A percentile compares a stretch with the other conserved stretches of the same genome.
Evolutionary conservation across 2,113 vertebrate species (phyloP).

Genomic region (Tonatia bakeri): DNA sequence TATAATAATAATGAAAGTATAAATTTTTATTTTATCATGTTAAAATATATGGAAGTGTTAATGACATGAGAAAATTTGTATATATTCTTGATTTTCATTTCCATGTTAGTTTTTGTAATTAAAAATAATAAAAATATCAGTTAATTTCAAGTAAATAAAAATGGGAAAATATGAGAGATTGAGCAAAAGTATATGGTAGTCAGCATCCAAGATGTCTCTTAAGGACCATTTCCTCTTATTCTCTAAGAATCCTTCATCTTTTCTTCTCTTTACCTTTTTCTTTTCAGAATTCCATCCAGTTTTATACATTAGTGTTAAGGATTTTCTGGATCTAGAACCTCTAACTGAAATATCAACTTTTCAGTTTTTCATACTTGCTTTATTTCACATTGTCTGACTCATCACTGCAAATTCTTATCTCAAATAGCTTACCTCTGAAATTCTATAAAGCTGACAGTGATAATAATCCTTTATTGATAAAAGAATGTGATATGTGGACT

Average conservation of each 20-base stretch:
- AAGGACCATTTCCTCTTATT: neutral
- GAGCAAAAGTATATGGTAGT: neutral
- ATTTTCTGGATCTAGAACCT: neutral
- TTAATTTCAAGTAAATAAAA: neutral
- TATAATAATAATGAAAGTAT: neutral
- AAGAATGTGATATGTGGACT: neutral
- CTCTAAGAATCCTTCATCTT: neutral
- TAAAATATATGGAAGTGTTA: neutral
- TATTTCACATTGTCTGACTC: neutral
- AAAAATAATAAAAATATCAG: neutral
- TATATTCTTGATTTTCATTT: neutral
- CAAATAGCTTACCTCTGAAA: neutral
- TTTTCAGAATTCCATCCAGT: neutral
- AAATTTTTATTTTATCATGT: neutral
- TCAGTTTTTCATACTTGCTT: neutral
- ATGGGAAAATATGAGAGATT: neutral
- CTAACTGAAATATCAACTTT: neutral
- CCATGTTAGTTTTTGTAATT: neutral
- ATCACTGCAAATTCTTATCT: neutral
- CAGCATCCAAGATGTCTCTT: neutral
- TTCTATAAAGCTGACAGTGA: neutral
- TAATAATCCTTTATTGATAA: neutral
- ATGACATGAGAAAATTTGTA: neutral
- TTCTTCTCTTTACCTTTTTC: neutral
- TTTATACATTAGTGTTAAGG: neutral